phyloP scores from a whole-genome alignment of 2,797 vertebrate species.

The Chelmon rostratus region DNA sequence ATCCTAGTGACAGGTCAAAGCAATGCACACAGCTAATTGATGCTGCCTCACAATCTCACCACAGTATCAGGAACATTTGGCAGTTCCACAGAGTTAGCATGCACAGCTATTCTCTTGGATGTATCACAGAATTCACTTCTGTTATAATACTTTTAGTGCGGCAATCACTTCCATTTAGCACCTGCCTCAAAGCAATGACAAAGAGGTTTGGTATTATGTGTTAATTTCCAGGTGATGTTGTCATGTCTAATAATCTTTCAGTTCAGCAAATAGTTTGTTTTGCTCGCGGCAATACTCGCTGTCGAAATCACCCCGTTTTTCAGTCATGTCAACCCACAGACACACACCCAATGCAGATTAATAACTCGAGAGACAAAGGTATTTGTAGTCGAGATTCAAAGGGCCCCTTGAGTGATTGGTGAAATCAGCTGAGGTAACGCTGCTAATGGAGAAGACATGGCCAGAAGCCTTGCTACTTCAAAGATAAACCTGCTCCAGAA shows the following conservation, averaged over 20 bases:
- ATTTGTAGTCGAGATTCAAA: constrained; percentile 41
- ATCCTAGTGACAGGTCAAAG: constrained; percentile 87
- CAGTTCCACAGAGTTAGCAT: constrained; percentile 71
- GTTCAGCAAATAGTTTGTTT: constrained; percentile 28
- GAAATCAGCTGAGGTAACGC: constrained; percentile 30
- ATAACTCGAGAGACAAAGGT: no score
- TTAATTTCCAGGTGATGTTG: constrained; percentile 48
- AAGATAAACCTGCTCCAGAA: constrained; percentile 28
- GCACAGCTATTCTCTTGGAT: constrained; percentile 68
- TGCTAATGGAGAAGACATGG: constrained; percentile 38
- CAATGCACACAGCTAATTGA: constrained; percentile 85
- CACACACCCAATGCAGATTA: no score
- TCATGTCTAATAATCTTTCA: constrained; percentile 30
- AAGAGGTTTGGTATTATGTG: constrained; percentile 35
- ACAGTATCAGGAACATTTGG: constrained; percentile 76
- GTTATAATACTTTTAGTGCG: constrained; percentile 54
- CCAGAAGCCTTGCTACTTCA: neutral
- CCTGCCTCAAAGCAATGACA: constrained; percentile 53
- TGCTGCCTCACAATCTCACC: constrained; percentile 76
- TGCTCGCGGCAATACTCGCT: neutral
- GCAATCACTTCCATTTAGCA: constrained; percentile 57
- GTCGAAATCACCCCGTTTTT: neutral
- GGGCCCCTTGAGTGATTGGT: constrained; percentile 41
- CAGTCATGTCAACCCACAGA: neutral
- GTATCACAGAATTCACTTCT: constrained; percentile 56